Conservation (phyloP, 2,888 invertebrate genomes). For the Orchesellides sinensis region DNA sequence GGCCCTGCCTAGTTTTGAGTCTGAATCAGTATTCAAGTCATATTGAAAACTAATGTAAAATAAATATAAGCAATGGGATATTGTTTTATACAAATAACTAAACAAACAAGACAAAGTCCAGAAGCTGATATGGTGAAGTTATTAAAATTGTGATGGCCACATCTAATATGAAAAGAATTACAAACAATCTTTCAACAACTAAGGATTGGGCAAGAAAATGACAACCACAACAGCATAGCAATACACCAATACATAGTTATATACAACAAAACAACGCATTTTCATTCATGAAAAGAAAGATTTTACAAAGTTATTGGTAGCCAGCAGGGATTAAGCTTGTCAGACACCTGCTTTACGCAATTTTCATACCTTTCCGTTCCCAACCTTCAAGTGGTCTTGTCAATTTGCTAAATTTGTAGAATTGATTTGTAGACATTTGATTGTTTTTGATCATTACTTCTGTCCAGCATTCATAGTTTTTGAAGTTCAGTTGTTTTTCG, state of each 20-base stretch:
- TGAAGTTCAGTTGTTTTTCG: too few relatives aligned
- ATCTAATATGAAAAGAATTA: slow-evolving; percentile 39
- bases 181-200: slow-evolving; percentile 55
- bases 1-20: slow-evolving; percentile 3
- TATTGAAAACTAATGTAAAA: not conserved
- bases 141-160: slow-evolving; percentile 46
- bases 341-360: slow-evolving; percentile 60
- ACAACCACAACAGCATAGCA: not conserved
- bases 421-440: slow-evolving; percentile 66
- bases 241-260: not conserved
- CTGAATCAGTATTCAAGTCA: slow-evolving; percentile 6
- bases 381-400: slow-evolving; percentile 46
- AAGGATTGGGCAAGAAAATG: not conserved
- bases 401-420: slow-evolving; percentile 63
- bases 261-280: too few relatives aligned
- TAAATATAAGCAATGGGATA: not conserved
- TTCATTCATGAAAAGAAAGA: slow-evolving; percentile 36
- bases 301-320: slow-evolving; percentile 38
- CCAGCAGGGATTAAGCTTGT: slow-evolving; percentile 56
- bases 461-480: slow-evolving; percentile 31
- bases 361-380: slow-evolving; percentile 14
- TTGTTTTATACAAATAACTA: not conserved
- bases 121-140: slow-evolving; percentile 40
- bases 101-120: slow-evolving; percentile 37
- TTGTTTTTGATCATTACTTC: slow-evolving; percentile 62